Conservation (phyloP, 2,797 vertebrate genomes). For the Cryptoblepharus egeriae region DNA sequence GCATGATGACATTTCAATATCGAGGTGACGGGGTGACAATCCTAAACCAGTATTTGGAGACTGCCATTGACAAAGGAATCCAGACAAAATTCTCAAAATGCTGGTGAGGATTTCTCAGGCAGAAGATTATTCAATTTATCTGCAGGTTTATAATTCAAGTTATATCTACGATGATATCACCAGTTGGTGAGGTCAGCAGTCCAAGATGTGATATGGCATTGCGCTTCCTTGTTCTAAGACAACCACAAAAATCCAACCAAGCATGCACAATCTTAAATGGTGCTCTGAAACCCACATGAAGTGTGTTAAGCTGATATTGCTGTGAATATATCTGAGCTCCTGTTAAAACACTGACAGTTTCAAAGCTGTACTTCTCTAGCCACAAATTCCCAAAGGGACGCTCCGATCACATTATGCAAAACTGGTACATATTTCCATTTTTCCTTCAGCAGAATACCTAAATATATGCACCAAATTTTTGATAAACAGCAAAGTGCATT, state of each 20-base stretch:
- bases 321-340: conserved; percentile 12
- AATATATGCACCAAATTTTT: conserved; percentile 43
- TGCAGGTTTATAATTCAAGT: too few relatives aligned
- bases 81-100: background rate
- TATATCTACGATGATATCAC: too few relatives aligned
- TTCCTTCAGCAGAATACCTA: conserved; percentile 58
- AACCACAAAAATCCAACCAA: background rate
- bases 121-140: background rate
- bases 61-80: background rate
- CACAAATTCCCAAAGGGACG: conserved; percentile 40
- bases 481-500: conserved; percentile 33
- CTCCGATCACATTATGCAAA: conserved; percentile 51
- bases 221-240: background rate
- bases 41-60: background rate
- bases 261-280: background rate
- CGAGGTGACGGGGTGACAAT: background rate
- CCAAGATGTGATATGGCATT: background rate
- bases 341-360: conserved; percentile 5
- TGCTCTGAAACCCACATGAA: background rate
- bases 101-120: background rate
- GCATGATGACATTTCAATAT: background rate
- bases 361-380: conserved; percentile 21
- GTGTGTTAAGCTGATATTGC: background rate
- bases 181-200: background rate
- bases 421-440: conserved; percentile 21